Base-by-base conservation (phyloP, 2,888 invertebrate genomes). In the Carabus problematicus region DNA sequence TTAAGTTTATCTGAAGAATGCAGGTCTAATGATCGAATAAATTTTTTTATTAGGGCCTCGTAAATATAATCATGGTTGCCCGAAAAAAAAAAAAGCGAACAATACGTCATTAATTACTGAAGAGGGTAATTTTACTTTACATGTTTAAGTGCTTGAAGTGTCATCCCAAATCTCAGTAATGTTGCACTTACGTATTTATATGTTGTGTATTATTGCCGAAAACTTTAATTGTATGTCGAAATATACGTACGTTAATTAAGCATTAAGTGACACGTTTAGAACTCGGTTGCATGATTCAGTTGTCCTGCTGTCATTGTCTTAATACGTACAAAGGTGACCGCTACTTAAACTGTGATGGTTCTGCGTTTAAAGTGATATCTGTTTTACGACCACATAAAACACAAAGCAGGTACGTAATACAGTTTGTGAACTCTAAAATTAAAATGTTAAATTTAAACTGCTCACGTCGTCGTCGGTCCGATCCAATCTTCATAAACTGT, bases 361-460 rank as follows among this genome's bases (percentile, higher is more conserved):
- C 43, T 29, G 29, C 29, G 29, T 45, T 64, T 40, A 64, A 64
- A 64, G 49, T 42, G 64, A 64, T 64, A 55, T 64, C 64, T 64
- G 43, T 64, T 64, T 64, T 64, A 64, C 43, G 56, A 29, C 43
- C 8, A 45, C 64, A 56, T 64, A 56, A 64, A 64, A 64, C 64
- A 45, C 45, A 45, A 45, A 45, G 6, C 45, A 45, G 45, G 45
- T 45, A 45, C 14, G 45, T 45, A 45, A 14, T 62, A 14, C 39
- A 40, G n/a, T 43, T 45, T 19, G n/a, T 52, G 6, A 9, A 41
- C 63, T 49, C 54, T 54, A 63, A 63, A 63, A 63, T 63, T 63
- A 63, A 63, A 47, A 63, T 63, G 52, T 63, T 63, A 39, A 43
- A 59, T 43, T 12, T 18, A 43, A 42, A 58, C 39, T 9, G 40